These are phyloP conservation scores for Trichonephila clavata DNA, from an alignment of 1,140 invertebrate genomes.

Conservation along the genomic window DNA sequence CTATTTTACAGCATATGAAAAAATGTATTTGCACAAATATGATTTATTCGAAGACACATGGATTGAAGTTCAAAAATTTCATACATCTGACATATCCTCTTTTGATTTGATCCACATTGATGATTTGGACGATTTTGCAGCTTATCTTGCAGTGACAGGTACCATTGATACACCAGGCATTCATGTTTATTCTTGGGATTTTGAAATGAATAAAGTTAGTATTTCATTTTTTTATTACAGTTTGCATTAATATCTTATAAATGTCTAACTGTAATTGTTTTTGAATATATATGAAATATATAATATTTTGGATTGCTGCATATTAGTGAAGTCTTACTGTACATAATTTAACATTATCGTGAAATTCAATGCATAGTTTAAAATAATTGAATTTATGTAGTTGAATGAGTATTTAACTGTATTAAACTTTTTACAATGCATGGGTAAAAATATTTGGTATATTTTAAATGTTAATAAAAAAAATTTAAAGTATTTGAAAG, in stretches of 20 bases:
- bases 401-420: no score
- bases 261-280: neutral
- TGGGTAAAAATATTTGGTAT: no score
- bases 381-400: no score
- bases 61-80: slow-evolving; percentile 10
- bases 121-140: neutral
- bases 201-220: neutral
- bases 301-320: no score
- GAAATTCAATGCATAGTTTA: no score
- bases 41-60: slow-evolving; percentile 1
- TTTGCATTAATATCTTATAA: neutral
- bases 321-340: no score
- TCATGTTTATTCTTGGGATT: slow-evolving; percentile 42
- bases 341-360: no score
- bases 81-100: neutral
- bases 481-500: no score
- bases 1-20: neutral
- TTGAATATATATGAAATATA: no score
- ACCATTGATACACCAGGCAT: neutral
- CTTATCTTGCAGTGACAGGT: slow-evolving; percentile 4
- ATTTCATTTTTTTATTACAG: neutral
- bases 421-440: no score
- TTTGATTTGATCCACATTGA: neutral
- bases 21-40: slow-evolving; percentile 39
- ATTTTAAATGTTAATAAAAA: no score